Evolutionary conservation across 2,797 vertebrate species (phyloP).

Genomic region (Odontamblyopus lacepedii): DNA sequence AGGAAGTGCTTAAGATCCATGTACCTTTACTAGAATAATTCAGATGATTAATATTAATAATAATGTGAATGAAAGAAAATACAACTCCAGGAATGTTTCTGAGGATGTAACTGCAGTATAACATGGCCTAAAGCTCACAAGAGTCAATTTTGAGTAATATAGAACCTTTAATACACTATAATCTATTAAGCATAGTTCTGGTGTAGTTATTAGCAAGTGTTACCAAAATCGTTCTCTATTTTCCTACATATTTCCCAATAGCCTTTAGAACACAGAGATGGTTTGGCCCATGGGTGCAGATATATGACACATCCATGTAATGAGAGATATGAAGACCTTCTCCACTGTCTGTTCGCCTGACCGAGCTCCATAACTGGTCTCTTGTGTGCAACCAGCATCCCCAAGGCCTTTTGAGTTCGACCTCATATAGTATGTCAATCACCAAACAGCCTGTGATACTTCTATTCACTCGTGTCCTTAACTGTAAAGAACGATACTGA

Average conservation of each 20-base stretch:
- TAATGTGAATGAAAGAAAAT: no score
- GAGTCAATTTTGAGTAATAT: no score
- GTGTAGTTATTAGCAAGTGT: no score
- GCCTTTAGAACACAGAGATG: constrained; percentile 25
- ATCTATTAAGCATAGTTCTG: no score
- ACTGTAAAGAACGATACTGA: background rate
- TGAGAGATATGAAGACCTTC: constrained; percentile 50
- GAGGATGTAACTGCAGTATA: no score
- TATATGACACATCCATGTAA: constrained; percentile 46
- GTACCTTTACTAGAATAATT: no score
- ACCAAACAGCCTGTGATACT: constrained; percentile 3
- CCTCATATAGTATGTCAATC: constrained; percentile 9
- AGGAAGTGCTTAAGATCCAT: no score
- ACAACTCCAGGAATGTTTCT: no score
- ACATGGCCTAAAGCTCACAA: no score
- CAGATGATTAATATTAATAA: no score
- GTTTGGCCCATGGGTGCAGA: constrained; percentile 26
- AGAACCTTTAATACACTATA: no score
- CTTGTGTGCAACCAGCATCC: constrained; percentile 31
- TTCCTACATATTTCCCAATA: background rate
- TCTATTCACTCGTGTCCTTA: background rate
- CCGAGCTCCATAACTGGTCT: constrained; percentile 45
- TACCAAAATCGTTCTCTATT: background rate
- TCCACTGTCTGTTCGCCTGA: constrained; percentile 31
- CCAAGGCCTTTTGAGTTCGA: constrained; percentile 26